Percentiles rank a stretch among this genome's conserved stretches.
Evolutionary conservation across 64 coral and sea anemone genomes (phyloP).

Genomic region (Pachyseris speciosa): DNA sequence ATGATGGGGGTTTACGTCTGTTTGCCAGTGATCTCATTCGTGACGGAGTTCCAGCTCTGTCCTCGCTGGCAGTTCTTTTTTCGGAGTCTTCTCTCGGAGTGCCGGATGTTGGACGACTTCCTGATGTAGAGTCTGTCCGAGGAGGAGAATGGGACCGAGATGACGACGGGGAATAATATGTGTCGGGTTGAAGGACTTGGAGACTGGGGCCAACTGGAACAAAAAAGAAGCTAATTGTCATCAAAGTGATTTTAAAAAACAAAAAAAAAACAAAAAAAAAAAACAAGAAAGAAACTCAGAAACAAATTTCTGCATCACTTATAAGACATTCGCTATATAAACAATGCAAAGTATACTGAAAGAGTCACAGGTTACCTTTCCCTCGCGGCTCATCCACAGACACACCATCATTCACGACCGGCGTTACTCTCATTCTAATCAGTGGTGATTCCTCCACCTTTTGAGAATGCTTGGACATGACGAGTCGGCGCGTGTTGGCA

Average conservation of each 20-base stretch:
- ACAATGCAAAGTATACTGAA: not conserved
- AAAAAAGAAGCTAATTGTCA: not conserved
- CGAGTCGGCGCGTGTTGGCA: conserved; percentile 61
- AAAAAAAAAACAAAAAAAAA: too few relatives aligned
- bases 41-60: not conserved
- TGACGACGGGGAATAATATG: conserved; percentile 30
- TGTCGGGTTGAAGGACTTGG: not conserved
- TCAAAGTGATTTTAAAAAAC: too few relatives aligned
- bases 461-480: conserved; percentile 66
- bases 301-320: not conserved
- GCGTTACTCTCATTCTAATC: not conserved
- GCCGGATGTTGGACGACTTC: conserved; percentile 1
- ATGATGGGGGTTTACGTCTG: conserved; percentile 1
- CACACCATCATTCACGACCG: not conserved
- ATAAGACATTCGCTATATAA: too few relatives aligned
- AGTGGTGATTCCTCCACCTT: conserved; percentile 36
- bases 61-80: not conserved
- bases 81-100: not conserved
- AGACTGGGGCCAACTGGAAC: not conserved
- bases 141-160: conserved; percentile 70
- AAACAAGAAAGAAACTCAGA: too few relatives aligned
- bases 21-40: not conserved
- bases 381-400: not conserved
- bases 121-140: conserved; percentile 19
- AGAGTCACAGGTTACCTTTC: conserved; percentile 2